Evolutionary conservation across 2,113 vertebrate species (phyloP).

Genomic region (Hymenochirus boettgeri): DNA sequence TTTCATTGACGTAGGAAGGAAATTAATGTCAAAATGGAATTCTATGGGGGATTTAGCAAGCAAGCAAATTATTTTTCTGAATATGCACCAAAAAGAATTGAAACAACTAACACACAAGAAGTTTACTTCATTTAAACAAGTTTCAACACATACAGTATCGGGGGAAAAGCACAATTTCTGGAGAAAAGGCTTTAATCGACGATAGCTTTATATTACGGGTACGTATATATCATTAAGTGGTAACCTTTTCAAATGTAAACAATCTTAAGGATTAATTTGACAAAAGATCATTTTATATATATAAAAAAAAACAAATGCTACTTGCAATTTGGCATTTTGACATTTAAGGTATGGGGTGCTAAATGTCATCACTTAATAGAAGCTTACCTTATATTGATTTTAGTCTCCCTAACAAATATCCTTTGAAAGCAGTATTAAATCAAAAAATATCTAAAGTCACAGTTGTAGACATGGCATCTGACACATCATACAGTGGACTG

Average conservation of each 20-base stretch:
- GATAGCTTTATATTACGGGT: too few relatives aligned
- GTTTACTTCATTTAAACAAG: too few relatives aligned
- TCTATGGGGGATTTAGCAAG: too few relatives aligned
- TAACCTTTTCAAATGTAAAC: constrained; percentile 37
- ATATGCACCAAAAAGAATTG: too few relatives aligned
- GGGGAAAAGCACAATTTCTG: too few relatives aligned
- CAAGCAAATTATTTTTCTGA: too few relatives aligned
- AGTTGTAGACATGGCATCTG: constrained; percentile 20
- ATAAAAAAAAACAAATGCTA: constrained; percentile 44
- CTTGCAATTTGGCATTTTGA: constrained; percentile 52
- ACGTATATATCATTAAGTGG: constrained; percentile 14
- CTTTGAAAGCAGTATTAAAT: constrained; percentile 41
- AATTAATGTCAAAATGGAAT: too few relatives aligned
- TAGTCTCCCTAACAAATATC: constrained; percentile 53
- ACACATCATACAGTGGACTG: background rate
- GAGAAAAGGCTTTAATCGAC: too few relatives aligned
- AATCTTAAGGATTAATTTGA: constrained; percentile 35
- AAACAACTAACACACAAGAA: too few relatives aligned
- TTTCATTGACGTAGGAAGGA: too few relatives aligned
- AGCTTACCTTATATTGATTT: constrained; percentile 54
- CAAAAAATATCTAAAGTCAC: constrained; percentile 40
- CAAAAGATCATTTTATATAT: constrained; percentile 42
- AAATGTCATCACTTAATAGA: constrained; percentile 64
- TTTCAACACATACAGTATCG: too few relatives aligned
- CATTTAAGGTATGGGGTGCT: constrained; percentile 47